Evolutionary conservation across 2,888 invertebrate genomes (phyloP).

Genomic region (Himalopsyche japonica): DNA sequence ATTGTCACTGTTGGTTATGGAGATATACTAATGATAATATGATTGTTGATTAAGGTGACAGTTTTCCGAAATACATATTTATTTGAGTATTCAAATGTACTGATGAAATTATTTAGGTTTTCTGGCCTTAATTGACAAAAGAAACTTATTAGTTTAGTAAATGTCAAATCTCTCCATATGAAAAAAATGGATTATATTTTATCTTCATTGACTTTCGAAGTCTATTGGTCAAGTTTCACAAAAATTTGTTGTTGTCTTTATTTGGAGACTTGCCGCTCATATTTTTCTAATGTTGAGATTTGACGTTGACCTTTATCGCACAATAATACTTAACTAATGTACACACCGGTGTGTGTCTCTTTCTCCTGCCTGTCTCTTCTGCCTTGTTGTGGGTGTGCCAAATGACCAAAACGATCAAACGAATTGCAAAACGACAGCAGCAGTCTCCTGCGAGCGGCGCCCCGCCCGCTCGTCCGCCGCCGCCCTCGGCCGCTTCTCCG

Average conservation of each 20-base stretch:
- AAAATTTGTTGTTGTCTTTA: background rate
- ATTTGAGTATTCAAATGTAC: too few species aligned
- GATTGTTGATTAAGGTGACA: background rate
- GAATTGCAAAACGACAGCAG: constrained; percentile 19
- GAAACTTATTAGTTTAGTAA: background rate
- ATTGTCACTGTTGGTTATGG: background rate
- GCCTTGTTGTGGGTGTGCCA: background rate
- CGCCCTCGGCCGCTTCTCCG: constrained; percentile 22
- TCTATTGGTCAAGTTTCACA: background rate
- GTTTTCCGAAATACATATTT: background rate
- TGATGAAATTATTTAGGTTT: too few species aligned
- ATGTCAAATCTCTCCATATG: background rate
- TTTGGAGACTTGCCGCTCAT: background rate
- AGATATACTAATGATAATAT: background rate
- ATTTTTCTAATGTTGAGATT: background rate
- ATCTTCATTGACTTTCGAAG: background rate
- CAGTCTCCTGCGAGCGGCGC: constrained; percentile 25
- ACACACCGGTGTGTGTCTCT: constrained; percentile 1
- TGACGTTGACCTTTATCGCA: background rate
- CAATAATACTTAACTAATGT: background rate
- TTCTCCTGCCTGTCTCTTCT: background rate
- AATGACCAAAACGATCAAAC: background rate
- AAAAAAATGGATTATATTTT: background rate
- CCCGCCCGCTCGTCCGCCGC: constrained; percentile 29
- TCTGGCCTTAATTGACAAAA: background rate